A percentile compares a stretch with the other conserved stretches of the same genome.
phyloP scores from a whole-genome alignment of 35 echinoderm and acorn worm species.

The Apostichopus parvimensis region DNA sequence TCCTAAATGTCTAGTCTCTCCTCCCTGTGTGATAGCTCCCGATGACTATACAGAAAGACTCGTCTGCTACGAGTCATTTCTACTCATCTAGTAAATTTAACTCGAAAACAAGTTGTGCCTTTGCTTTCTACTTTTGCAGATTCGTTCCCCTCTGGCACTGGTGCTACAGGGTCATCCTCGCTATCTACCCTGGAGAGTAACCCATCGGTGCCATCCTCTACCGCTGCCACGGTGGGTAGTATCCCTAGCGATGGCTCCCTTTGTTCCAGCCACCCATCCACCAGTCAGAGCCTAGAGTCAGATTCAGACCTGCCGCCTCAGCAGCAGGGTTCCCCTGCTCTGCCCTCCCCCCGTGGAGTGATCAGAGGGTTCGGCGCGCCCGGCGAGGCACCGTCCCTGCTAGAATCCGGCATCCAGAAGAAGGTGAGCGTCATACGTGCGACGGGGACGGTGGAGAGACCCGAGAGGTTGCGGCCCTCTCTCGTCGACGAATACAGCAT shows the following conservation, averaged over 20 bases:
- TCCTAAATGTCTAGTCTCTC: too few species aligned
- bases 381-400: not conserved
- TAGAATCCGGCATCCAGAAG: conserved; percentile 45
- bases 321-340: not conserved
- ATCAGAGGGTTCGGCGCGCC: conserved; percentile 8
- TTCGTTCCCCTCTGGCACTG: conserved; percentile 16
- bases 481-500: conserved; percentile 16
- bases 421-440: conserved; percentile 88
- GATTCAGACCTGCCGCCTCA: not conserved
- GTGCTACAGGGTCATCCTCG: conserved; percentile 54
- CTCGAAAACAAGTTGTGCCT: too few species aligned
- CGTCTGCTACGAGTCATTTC: too few species aligned
- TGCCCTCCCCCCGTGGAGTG: not conserved
- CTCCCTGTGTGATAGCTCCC: too few species aligned
- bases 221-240: not conserved
- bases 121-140: conserved; percentile 9
- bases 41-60: too few species aligned
- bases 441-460: conserved; percentile 73
- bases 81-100: too few species aligned
- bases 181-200: not conserved
- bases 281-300: conserved; percentile 3
- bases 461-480: conserved; percentile 28
- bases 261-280: not conserved
- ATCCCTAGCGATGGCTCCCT: conserved; percentile 6
- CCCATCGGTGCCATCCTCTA: conserved; percentile 17